Evolutionary conservation across 2,888 invertebrate genomes (phyloP), one percentile per base, ranked within the genome.

Genomic region (Teleiodes luculella): DNA sequence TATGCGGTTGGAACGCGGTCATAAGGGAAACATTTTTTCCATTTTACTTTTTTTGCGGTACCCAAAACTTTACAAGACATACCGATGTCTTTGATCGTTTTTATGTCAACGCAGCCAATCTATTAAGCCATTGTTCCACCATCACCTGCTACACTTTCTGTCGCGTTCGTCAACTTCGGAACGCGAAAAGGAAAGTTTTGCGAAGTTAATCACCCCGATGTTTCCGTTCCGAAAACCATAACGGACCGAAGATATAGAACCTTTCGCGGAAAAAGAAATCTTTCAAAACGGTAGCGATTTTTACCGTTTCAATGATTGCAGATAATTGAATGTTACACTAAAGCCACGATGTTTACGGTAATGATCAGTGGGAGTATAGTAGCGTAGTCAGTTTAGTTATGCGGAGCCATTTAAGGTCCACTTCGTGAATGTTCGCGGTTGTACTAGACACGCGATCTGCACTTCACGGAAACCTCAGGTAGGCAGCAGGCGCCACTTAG

Each of bases 381-480:
- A 51, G 68, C 57, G 66, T 63, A 63, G 68, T 66, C 63, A 56
- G 67, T 68, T 68, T 66, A 67, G 68, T 65, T 73, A 72, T 76
- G 65, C 60, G 63, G 61, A 57, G 67, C 67, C 66, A 74, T 76
- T 74, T 71, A 63, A 69, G 63, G 61, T 68, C 67, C 62, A 66
- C 65, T 74, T 74, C 70, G 75, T 76, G 72, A 74, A 75, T 75
- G 72, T 73, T 74, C 72, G 70, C 70, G 69, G 73, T 70, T 72
- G 71, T 71, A 74, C 74, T 71, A 59, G 68, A 76, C 84, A 86
- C 84, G 83, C 85, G 76, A 86, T 74, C 75, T 63, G 70, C 68
- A 75, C 74, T 85, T 85, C 86, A 84, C 69, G 73, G 83, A 83
- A 81, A 77, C 72, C 76, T 72, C 85, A 83, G 85, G 81, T 84